These are phyloP conservation scores for Tadarida brasiliensis DNA, from an alignment of 2,797 vertebrate species.

Conservation along the genomic window DNA sequence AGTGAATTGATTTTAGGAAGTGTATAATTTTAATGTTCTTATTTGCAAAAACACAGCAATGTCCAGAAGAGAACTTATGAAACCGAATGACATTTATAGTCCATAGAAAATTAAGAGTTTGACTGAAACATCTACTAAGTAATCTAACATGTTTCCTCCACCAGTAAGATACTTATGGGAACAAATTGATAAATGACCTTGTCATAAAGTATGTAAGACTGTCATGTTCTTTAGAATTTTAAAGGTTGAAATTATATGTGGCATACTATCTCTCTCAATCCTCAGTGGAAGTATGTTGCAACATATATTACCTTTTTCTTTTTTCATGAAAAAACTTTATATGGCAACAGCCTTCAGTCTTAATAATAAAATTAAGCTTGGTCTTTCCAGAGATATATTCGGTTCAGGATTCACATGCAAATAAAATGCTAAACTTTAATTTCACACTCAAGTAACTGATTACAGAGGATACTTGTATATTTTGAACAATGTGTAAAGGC, in stretches of 20 bases:
- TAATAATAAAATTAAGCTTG: conserved; percentile 21
- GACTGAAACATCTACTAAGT: conserved; percentile 29
- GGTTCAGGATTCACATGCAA: not conserved
- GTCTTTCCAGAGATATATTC: not conserved
- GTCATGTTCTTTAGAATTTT: conserved; percentile 39
- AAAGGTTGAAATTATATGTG: conserved; percentile 18
- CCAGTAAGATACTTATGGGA: not conserved
- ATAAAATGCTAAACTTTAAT: conserved; percentile 39
- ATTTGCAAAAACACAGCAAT: not conserved
- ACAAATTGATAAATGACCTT: conserved; percentile 43
- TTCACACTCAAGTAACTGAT: not conserved
- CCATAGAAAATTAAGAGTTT: not conserved
- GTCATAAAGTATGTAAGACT: not conserved
- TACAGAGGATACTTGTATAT: not conserved
- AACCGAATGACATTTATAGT: conserved; percentile 20
- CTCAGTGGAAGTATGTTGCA: not conserved
- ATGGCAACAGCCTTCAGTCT: not conserved
- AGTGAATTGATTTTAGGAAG: conserved; percentile 14
- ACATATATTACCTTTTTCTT: not conserved
- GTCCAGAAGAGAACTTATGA: not conserved
- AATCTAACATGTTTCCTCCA: not conserved
- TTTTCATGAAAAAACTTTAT: not conserved
- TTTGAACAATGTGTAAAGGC: not conserved
- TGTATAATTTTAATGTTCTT: not conserved
- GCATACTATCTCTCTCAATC: not conserved